phyloP scores from a whole-genome alignment of 2,113 vertebrate genomes.

The Cichladusa arquata region DNA sequence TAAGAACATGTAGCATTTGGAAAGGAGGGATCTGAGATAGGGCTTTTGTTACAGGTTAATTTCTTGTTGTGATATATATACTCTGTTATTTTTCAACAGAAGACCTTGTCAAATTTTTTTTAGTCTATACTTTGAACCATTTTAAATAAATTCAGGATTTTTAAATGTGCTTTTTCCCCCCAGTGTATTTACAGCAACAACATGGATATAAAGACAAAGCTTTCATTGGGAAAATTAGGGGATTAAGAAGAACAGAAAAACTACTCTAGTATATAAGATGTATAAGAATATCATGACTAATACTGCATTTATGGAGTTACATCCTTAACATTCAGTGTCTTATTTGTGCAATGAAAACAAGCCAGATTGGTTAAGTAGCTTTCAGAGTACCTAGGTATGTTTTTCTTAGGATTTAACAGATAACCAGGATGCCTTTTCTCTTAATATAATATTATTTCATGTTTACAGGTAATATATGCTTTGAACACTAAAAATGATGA shows the following conservation, averaged over 20 bases:
- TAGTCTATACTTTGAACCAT: background rate
- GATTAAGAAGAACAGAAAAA: background rate
- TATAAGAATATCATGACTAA: background rate
- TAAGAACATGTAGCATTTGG: background rate
- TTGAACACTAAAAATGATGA: conserved; percentile 99
- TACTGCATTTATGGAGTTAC: background rate
- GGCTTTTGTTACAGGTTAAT: background rate
- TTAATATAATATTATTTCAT: background rate
- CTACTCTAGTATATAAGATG: background rate
- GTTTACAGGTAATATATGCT: conserved; percentile 94
- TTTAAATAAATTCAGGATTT: background rate
- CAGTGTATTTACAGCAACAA: background rate
- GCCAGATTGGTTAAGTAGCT: background rate
- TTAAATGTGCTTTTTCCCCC: background rate
- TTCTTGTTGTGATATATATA: background rate
- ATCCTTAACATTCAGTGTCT: background rate
- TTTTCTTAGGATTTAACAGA: background rate
- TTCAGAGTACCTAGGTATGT: background rate
- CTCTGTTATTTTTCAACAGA: background rate
- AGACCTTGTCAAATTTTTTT: background rate
- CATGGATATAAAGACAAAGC: background rate
- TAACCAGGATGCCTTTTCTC: background rate
- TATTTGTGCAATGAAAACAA: background rate
- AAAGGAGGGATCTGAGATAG: background rate
- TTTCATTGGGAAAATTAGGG: background rate